Evolutionary conservation across 2,113 vertebrate genomes (phyloP).

Genomic region (Planiliza haematocheilus): DNA sequence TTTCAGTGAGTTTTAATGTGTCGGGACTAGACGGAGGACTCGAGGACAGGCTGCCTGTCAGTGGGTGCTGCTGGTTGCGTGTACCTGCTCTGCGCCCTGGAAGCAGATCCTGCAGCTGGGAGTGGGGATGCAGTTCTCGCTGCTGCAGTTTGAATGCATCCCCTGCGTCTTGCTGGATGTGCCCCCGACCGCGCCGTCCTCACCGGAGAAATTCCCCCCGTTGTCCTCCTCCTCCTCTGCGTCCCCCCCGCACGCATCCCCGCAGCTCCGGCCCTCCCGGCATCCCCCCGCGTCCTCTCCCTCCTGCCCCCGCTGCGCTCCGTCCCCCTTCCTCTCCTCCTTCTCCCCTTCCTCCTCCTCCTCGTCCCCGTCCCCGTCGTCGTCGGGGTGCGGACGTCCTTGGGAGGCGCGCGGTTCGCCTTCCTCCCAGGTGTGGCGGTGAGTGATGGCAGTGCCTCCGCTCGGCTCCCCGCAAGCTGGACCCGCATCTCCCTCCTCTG

Average conservation of each 20-base stretch:
- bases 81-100: conserved; percentile 93
- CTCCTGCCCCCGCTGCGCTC: not conserved
- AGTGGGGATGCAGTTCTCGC: conserved; percentile 85
- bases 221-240: conserved; percentile 36
- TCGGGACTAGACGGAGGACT: not conserved
- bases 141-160: conserved; percentile 85
- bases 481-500: conserved; percentile 71
- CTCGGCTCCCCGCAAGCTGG: conserved; percentile 50
- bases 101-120: conserved; percentile 96
- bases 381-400: conserved; percentile 53
- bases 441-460: conserved; percentile 54
- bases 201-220: conserved; percentile 35
- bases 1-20: not conserved
- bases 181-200: conserved; percentile 57
- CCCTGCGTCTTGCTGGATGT: conserved; percentile 67
- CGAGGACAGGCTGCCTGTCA: too few species aligned
- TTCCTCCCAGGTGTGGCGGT: conserved; percentile 63
- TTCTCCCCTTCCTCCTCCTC: conserved; percentile 6
- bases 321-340: not conserved
- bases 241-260: conserved; percentile 44
- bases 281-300: not conserved
- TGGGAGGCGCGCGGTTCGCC: conserved; percentile 44
- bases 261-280: conserved; percentile 39
- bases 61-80: not conserved
- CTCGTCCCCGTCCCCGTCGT: conserved; percentile 35